Conservation (phyloP, 2,113 vertebrate species). For the Turdus rufiventris region DNA sequence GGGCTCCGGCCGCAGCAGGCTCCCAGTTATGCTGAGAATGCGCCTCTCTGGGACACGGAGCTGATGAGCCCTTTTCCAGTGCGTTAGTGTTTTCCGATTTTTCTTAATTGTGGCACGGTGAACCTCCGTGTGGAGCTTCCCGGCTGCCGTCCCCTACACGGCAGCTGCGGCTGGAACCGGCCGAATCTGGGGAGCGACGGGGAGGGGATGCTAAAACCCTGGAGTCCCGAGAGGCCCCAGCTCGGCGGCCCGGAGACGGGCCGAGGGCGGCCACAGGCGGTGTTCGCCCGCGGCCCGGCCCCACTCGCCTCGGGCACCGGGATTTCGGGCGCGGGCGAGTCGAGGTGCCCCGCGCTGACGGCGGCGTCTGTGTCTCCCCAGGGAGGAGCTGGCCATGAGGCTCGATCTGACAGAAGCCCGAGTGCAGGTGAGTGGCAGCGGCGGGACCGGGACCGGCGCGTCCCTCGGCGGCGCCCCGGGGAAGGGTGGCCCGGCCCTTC, state of each 20-base stretch:
- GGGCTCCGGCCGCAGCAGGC: not conserved
- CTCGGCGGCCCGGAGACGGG: not conserved
- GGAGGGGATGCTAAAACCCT: constrained; percentile 2
- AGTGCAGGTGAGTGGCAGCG: constrained; percentile 87
- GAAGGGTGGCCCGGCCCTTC: not conserved
- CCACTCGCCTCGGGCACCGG: not conserved
- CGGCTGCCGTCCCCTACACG: constrained; percentile 14
- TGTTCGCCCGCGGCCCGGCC: not conserved
- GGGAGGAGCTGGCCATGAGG: constrained; percentile 97
- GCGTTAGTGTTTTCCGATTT: constrained; percentile 51
- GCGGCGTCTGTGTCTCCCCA: constrained; percentile 73
- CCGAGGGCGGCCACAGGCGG: not conserved
- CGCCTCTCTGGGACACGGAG: constrained; percentile 17
- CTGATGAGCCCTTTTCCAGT: constrained; percentile 23
- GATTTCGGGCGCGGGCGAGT: not conserved
- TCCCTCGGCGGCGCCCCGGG: not conserved
- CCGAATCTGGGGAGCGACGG: not conserved
- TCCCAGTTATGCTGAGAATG: not conserved
- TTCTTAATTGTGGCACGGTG: constrained; percentile 33
- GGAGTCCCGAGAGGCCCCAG: not conserved
- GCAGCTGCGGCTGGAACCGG: not conserved
- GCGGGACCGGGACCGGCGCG: not conserved
- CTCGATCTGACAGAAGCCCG: constrained; percentile 96
- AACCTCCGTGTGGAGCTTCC: constrained; percentile 32
- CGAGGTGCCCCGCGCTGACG: not conserved